Evolutionary conservation across 2,113 vertebrate genomes (phyloP).

Genomic region (Neomonachus schauinslandi): DNA sequence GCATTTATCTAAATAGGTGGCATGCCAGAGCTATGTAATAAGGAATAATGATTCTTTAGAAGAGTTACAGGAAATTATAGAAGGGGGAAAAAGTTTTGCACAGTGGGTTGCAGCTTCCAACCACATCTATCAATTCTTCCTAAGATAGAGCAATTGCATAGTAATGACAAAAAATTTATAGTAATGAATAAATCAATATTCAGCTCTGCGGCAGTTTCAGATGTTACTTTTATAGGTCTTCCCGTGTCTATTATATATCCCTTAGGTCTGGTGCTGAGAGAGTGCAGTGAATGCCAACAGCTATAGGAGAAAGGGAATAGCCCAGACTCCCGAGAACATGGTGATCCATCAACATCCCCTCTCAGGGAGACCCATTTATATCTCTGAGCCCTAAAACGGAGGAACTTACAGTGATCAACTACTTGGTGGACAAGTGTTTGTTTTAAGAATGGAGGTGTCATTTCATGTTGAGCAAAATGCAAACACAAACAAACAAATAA

Average conservation of each 20-base stretch:
- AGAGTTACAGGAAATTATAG: conserved; percentile 88
- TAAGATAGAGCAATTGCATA: conserved; percentile 87
- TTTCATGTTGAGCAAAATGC: conserved; percentile 17
- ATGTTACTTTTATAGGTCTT: conserved; percentile 88
- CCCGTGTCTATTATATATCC: conserved; percentile 85
- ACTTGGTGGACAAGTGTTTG: conserved; percentile 71
- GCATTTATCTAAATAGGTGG: conserved; percentile 93
- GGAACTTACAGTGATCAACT: conserved; percentile 81
- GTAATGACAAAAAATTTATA: conserved; percentile 90
- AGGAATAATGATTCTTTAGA: conserved; percentile 90
- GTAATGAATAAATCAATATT: conserved; percentile 90
- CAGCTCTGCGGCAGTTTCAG: conserved; percentile 85
- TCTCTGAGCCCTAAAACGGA: conserved; percentile 79
- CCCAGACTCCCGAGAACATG: conserved; percentile 56
- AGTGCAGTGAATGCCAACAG: conserved; percentile 85
- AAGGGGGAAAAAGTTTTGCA: conserved; percentile 85
- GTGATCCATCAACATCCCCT: conserved; percentile 85
- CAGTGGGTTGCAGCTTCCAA: conserved; percentile 79
- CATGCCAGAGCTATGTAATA: conserved; percentile 88
- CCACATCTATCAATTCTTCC: conserved; percentile 86
- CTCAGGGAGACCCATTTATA: conserved; percentile 84
- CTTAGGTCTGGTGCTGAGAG: conserved; percentile 82
- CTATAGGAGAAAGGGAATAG: conserved; percentile 63
- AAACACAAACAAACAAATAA: conserved; percentile 14
- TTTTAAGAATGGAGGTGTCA: conserved; percentile 83